Conservation (phyloP, 2,797 vertebrate species). For the Schizothorax lantsangensis region DNA sequence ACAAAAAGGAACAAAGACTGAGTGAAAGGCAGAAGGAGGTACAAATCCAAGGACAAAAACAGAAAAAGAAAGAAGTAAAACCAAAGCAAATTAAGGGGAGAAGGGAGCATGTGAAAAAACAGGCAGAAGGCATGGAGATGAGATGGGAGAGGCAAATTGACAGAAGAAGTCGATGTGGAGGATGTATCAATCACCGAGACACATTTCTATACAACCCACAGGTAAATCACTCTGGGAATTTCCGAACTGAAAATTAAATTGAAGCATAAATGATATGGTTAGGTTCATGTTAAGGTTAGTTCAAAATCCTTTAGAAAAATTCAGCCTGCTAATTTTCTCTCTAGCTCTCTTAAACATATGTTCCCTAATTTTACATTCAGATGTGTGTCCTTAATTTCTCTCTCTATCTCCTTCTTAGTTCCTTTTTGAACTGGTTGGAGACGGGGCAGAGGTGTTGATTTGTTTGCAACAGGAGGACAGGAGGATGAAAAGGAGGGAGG, state of each 20-base stretch:
- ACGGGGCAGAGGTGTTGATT: slow-evolving; percentile 80
- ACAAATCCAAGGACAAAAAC: slow-evolving; percentile 47
- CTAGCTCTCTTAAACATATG: background rate
- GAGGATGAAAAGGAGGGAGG: slow-evolving; percentile 77
- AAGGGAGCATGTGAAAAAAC: slow-evolving; percentile 1
- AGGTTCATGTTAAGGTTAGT: background rate
- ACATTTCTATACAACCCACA: slow-evolving; percentile 86
- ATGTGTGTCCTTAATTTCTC: slow-evolving; percentile 6
- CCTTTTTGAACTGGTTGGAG: slow-evolving; percentile 76
- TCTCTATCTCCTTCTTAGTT: slow-evolving; percentile 71
- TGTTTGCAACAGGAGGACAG: slow-evolving; percentile 85
- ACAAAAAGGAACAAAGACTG: slow-evolving; percentile 70
- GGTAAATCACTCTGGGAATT: slow-evolving; percentile 64
- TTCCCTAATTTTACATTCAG: background rate
- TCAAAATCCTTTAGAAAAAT: background rate
- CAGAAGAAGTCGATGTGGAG: slow-evolving; percentile 81
- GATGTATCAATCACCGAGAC: slow-evolving; percentile 84
- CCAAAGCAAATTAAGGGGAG: slow-evolving; percentile 10
- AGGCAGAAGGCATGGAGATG: slow-evolving; percentile 38
- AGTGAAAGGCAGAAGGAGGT: slow-evolving; percentile 65
- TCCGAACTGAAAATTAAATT: background rate
- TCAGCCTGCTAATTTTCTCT: background rate
- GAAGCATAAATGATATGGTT: background rate
- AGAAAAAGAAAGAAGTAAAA: slow-evolving; percentile 35
- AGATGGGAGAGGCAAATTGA: slow-evolving; percentile 70